Conservation (phyloP, 2,888 invertebrate genomes). For the Glomeris marginata region DNA sequence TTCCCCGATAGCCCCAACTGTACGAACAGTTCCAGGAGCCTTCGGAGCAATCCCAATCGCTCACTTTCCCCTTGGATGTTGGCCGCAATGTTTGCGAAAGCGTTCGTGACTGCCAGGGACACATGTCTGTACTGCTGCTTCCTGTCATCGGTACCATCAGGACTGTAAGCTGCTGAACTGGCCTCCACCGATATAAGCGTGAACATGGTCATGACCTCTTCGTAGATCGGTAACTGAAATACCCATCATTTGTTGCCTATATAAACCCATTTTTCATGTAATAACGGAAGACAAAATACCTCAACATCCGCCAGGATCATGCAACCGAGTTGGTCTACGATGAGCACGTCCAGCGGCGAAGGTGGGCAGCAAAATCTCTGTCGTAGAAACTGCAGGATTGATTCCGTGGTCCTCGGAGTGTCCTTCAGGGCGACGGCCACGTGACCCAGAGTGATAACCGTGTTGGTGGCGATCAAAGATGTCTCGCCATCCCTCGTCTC, state of each 20-base stretch:
- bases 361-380: slow-evolving; percentile 87
- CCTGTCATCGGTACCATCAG: slow-evolving; percentile 39
- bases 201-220: slow-evolving; percentile 97
- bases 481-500: slow-evolving; percentile 51
- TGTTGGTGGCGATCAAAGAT: slow-evolving; percentile 84
- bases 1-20: slow-evolving; percentile 96
- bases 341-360: slow-evolving; percentile 77
- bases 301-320: slow-evolving; percentile 60
- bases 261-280: too few species aligned
- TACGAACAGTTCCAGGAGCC: slow-evolving; percentile 89
- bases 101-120: slow-evolving; percentile 88
- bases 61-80: slow-evolving; percentile 77
- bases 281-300: too few species aligned
- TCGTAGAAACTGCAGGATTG: slow-evolving; percentile 91
- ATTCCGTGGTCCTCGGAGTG: slow-evolving; percentile 84
- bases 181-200: slow-evolving; percentile 72
- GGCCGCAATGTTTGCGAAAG: slow-evolving; percentile 87
- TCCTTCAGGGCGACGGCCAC: slow-evolving; percentile 89
- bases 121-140: slow-evolving; percentile 58
- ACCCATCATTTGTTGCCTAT: not conserved
- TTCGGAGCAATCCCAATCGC: slow-evolving; percentile 67
- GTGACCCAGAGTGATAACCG: slow-evolving; percentile 92
- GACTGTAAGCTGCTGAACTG: slow-evolving; percentile 54
- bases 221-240: slow-evolving; percentile 48
- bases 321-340: slow-evolving; percentile 93